These are phyloP conservation scores for Luffia ferchaultella DNA, from an alignment of 2,888 invertebrate genomes.

Conservation along the genomic window DNA sequence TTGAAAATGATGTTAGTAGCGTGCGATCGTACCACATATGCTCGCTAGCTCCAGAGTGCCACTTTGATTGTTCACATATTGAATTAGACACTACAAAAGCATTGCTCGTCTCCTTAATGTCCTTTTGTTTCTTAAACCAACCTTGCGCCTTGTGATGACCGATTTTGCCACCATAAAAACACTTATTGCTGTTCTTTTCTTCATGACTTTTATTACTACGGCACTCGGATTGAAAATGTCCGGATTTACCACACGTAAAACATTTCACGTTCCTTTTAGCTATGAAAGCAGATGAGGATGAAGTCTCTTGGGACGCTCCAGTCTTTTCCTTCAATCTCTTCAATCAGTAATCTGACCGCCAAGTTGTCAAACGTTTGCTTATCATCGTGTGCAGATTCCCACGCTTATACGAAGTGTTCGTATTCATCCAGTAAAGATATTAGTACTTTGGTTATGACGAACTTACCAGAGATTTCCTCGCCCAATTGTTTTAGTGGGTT, in stretches of 20 bases:
- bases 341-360: constrained; percentile 7
- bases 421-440: constrained; percentile 18
- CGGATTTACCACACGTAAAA: neutral
- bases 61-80: neutral
- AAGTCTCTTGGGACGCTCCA: neutral
- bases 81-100: neutral
- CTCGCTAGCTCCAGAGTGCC: neutral
- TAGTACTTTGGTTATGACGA: constrained; percentile 16
- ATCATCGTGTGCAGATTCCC: constrained; percentile 10
- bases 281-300: neutral
- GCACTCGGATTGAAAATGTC: neutral
- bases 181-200: neutral
- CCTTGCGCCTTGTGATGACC: neutral
- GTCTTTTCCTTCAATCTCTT: constrained; percentile 5
- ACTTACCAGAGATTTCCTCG: constrained; percentile 13
- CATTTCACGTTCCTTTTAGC: neutral
- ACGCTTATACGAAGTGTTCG: constrained; percentile 19
- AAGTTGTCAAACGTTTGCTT: constrained; percentile 9
- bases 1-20: neutral
- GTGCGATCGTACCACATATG: neutral
- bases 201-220: neutral
- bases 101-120: neutral
- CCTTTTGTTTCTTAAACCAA: neutral
- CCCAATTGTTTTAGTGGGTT: constrained; percentile 11
- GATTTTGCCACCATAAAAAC: neutral